A percentile compares a stretch with the other conserved stretches of the same genome.
phyloP scores from a whole-genome alignment of 2,113 vertebrate genomes.

The Tauraco erythrolophus region DNA sequence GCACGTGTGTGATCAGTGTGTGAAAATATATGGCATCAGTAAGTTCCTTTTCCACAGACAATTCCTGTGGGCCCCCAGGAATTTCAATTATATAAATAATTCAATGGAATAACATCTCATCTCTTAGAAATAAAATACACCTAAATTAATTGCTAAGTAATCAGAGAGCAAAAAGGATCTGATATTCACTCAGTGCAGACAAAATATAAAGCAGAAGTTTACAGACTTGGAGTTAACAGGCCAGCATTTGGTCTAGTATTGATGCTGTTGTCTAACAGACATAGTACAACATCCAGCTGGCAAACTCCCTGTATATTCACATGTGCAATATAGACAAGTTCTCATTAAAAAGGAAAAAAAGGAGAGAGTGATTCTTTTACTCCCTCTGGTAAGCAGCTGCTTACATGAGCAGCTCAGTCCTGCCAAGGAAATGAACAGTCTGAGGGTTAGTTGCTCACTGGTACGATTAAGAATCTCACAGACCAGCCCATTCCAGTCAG shows the following conservation, averaged over 20 bases:
- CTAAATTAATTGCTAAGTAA: not conserved
- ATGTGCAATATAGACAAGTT: not conserved
- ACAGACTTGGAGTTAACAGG: not conserved
- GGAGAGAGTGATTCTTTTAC: not conserved
- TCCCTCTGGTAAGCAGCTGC: not conserved
- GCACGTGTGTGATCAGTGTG: not conserved
- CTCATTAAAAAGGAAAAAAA: not conserved
- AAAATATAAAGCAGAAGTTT: not conserved
- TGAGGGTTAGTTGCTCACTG: not conserved
- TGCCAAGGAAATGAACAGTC: not conserved
- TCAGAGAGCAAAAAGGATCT: not conserved
- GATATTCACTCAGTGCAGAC: not conserved
- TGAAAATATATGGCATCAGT: not conserved
- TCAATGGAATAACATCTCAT: too few species aligned
- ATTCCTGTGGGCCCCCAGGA: too few species aligned
- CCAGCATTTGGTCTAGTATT: not conserved
- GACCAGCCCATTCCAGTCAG: not conserved
- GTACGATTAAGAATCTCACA: not conserved
- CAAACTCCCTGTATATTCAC: not conserved
- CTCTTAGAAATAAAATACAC: too few species aligned
- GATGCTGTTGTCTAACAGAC: fast-evolving
- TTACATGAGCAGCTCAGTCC: not conserved
- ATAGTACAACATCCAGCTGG: not conserved
- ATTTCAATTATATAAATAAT: too few species aligned
- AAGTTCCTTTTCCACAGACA: not conserved